Base-by-base conservation (phyloP, 2,797 vertebrate genomes). In the Pygocentrus nattereri region DNA sequence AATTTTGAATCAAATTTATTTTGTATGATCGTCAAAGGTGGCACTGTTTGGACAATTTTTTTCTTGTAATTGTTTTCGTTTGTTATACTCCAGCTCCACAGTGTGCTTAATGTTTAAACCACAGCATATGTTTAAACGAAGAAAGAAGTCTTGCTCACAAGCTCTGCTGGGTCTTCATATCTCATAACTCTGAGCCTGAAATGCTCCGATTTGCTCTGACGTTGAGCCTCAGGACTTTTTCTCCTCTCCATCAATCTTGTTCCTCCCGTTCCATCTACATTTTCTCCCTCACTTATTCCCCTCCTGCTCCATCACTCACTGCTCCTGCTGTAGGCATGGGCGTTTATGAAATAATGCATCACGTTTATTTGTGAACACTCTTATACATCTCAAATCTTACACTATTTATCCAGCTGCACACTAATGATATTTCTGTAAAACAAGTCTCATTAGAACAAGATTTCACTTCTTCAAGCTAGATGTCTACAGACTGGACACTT, bases 341-440 rank as follows among this genome's bases (percentile, higher is more conserved):
- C 19, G 38, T 38, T 61, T 6, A 19, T 68, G 52, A 81, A 49
- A 68, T 81, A 69, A 81, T 81, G 79, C 72, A 75, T 76, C 64
- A 75, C 18, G 19, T 75, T 81, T 81, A 81, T 81, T 75, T 25
- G 70, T 56, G 70, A 67, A 31, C 59, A 74, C 64, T 67, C 70
- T 67, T 58, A 69, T 56, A 64, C 30, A 1, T 31, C 65, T 65
- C 49, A 54, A 23, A 58, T 50, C 64, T 15, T 38, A 18, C 72
- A 74, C 15, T 5, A 75, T 59, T 68, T 68, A 34, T 67, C 71
- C 19, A 34, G 31, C 49, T 67, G 71, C 34, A 59, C 74, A n/a
- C 61, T 80, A 74, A 80, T 67, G 49, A 18, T 10, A 62, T 69
- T 76, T 49, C 73, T 61, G 72, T 56, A 34, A 61, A 61, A 38